Percentiles rank a stretch among this genome's conserved stretches.
These are phyloP conservation scores for Lacanobia oleracea DNA, from an alignment of 2,888 invertebrate genomes.

Conservation along the genomic window DNA sequence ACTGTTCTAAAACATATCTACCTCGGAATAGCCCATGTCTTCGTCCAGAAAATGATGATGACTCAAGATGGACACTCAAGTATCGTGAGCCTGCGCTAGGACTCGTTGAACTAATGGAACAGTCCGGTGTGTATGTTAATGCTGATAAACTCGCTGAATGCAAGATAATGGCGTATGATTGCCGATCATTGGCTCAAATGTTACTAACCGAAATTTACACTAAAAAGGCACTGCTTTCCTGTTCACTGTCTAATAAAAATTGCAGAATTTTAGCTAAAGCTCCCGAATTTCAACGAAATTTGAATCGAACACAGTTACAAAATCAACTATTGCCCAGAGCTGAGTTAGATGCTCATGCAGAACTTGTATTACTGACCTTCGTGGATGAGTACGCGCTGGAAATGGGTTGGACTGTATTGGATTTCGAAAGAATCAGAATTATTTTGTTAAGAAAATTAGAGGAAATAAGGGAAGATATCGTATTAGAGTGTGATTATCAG, in stretches of 20 bases:
- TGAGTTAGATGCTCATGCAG: no score
- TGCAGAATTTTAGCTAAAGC: background rate
- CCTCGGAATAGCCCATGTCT: no score
- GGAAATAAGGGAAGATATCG: background rate
- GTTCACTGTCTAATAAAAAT: conserved; percentile 1
- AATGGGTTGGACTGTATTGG: no score
- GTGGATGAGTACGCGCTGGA: no score
- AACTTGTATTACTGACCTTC: no score
- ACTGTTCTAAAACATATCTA: no score
- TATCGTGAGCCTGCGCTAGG: background rate
- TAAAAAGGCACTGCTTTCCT: background rate
- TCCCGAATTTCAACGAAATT: background rate
- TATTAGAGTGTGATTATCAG: no score
- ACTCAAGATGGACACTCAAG: conserved; percentile 29
- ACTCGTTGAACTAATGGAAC: conserved; percentile 17
- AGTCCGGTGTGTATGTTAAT: conserved; percentile 6
- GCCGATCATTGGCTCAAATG: background rate
- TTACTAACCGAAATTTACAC: no score
- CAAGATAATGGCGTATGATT: background rate
- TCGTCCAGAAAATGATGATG: background rate
- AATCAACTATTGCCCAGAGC: no score
- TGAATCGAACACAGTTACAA: background rate
- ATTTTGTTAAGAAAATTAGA: background rate
- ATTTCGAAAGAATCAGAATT: background rate
- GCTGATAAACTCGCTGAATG: background rate